Evolutionary conservation across 2,888 invertebrate species (phyloP).

Genomic region (Nemoura dubitans): DNA sequence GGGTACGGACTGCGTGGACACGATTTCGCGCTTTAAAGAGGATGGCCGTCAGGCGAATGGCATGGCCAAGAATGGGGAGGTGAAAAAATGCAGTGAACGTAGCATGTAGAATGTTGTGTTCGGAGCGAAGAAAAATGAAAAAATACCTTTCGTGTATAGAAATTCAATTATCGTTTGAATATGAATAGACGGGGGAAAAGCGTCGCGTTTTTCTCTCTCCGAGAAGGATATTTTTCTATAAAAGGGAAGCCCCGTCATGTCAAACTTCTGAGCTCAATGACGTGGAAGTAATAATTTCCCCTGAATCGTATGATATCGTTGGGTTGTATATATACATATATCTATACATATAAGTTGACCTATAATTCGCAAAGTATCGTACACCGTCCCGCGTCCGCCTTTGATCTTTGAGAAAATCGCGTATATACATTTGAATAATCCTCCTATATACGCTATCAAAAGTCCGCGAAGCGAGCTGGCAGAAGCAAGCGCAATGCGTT

Average conservation of each 20-base stretch:
- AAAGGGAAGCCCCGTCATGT: neutral
- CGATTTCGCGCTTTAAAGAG: too few relatives aligned
- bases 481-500: neutral
- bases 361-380: neutral
- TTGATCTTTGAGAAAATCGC: neutral
- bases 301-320: too few relatives aligned
- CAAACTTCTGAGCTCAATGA: neutral
- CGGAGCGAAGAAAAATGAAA: too few relatives aligned
- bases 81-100: too few relatives aligned
- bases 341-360: neutral
- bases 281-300: neutral
- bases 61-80: too few relatives aligned
- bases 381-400: neutral
- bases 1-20: too few relatives aligned
- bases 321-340: neutral
- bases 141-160: too few relatives aligned
- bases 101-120: too few relatives aligned
- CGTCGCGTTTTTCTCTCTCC: too few relatives aligned
- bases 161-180: too few relatives aligned
- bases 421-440: neutral
- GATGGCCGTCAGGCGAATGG: neutral
- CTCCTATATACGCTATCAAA: neutral
- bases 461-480: neutral
- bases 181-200: neutral
- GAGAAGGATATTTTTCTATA: neutral